A percentile compares a stretch with the other conserved stretches of the same genome.
These are phyloP conservation scores for Ursus arctos DNA, from an alignment of 2,113 vertebrate genomes.

Conservation along the genomic window DNA sequence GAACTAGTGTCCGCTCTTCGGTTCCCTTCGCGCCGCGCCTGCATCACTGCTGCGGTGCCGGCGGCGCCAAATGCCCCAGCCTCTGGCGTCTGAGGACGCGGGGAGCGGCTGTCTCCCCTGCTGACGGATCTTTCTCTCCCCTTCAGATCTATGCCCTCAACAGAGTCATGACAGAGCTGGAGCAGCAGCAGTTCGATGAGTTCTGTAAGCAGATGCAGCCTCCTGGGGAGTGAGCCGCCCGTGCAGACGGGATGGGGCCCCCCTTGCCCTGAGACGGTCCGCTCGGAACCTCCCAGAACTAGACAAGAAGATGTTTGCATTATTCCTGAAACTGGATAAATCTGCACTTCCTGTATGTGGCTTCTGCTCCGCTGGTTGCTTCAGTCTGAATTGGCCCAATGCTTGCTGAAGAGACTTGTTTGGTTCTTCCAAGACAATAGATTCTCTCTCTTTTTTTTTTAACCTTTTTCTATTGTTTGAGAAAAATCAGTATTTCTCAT, in stretches of 20 bases:
- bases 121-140: neutral
- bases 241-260: neutral
- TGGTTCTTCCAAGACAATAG: constrained; percentile 50
- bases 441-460: constrained; percentile 25
- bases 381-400: neutral
- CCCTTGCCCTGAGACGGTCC: constrained; percentile 8
- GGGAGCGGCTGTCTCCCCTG: neutral
- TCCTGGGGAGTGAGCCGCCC: constrained; percentile 89
- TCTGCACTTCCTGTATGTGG: neutral
- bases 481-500: constrained; percentile 67
- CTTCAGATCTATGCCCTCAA: constrained; percentile 96
- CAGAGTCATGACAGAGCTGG: constrained; percentile 98
- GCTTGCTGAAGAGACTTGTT: constrained; percentile 67
- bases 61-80: neutral
- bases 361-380: constrained; percentile 41
- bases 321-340: constrained; percentile 30
- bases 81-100: neutral
- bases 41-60: neutral
- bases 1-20: neutral
- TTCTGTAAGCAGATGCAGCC: constrained; percentile 98
- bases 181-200: constrained; percentile 98
- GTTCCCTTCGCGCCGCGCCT: neutral
- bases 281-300: constrained; percentile 48
- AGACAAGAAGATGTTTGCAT: constrained; percentile 22
- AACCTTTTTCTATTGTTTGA: constrained; percentile 71